These are phyloP conservation scores for Panulirus ornatus DNA, from an alignment of 1,140 invertebrate species.

Conservation along the genomic window DNA sequence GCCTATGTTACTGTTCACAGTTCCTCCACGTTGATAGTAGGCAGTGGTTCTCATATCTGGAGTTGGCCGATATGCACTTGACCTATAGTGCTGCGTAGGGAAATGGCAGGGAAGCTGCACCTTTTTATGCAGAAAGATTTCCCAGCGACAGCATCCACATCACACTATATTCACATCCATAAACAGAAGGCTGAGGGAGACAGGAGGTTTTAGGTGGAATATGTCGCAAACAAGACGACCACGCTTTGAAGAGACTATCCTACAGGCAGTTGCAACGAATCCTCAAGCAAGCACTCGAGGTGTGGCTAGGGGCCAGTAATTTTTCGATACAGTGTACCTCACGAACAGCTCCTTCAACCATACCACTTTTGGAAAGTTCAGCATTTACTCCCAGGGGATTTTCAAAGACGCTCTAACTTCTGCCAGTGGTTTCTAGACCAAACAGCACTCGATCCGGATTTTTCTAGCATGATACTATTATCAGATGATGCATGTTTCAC, in stretches of 20 bases:
- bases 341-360: not conserved
- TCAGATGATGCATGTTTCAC: conserved; percentile 34
- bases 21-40: not conserved
- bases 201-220: not conserved
- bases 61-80: conserved; percentile 29
- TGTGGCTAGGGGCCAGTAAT: conserved; percentile 26
- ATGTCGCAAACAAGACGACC: not conserved
- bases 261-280: not conserved
- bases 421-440: conserved; percentile 39
- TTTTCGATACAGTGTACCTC: conserved; percentile 21
- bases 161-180: not conserved
- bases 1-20: too few relatives aligned
- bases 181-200: not conserved
- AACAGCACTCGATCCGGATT: conserved; percentile 33
- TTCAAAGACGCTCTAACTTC: conserved; percentile 42
- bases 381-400: conserved; percentile 41
- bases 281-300: conserved; percentile 7
- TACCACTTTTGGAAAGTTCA: conserved; percentile 2
- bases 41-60: not conserved
- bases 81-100: conserved; percentile 6
- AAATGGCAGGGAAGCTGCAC: conserved; percentile 24
- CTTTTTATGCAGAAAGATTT: conserved; percentile 4
- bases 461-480: conserved; percentile 54
- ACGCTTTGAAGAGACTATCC: not conserved
- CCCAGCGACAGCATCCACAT: conserved; percentile 14